phyloP scores from a whole-genome alignment of 2,797 vertebrate species.

The Linurgus olivaceus region DNA sequence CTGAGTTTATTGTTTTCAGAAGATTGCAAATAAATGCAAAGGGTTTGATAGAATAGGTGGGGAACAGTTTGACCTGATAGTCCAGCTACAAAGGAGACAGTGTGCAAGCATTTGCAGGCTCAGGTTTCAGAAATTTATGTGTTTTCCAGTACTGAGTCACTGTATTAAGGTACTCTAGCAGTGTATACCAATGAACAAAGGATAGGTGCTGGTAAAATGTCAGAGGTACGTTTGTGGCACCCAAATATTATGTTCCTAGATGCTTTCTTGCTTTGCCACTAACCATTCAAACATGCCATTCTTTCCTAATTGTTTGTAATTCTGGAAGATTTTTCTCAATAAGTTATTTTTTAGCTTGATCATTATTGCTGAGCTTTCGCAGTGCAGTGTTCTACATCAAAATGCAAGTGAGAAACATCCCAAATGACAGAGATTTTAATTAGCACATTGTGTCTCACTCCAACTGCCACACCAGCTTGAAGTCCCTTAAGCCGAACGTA shows the following conservation, averaged over 20 bases:
- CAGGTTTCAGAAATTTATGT: neutral
- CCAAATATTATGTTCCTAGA: neutral
- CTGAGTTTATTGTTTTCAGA: neutral
- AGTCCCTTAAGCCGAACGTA: neutral
- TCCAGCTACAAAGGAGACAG: neutral
- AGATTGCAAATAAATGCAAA: neutral
- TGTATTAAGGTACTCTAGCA: neutral
- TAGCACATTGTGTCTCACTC: constrained; percentile 3
- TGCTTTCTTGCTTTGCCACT: neutral
- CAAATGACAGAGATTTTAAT: constrained; percentile 28
- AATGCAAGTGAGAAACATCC: constrained; percentile 6
- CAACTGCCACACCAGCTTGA: neutral
- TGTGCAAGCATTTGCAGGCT: neutral
- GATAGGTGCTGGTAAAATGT: neutral
- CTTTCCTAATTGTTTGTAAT: neutral
- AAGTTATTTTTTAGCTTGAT: neutral
- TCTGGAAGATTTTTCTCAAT: neutral
- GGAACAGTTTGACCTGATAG: neutral
- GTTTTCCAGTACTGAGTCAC: neutral
- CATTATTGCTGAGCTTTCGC: neutral
- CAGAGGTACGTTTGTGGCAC: neutral
- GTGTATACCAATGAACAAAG: accelerated
- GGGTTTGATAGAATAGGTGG: neutral
- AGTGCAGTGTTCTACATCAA: neutral
- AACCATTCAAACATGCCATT: neutral